Evolutionary conservation across 2,888 invertebrate species (phyloP).

Genomic region (Eristalis pertinax): DNA sequence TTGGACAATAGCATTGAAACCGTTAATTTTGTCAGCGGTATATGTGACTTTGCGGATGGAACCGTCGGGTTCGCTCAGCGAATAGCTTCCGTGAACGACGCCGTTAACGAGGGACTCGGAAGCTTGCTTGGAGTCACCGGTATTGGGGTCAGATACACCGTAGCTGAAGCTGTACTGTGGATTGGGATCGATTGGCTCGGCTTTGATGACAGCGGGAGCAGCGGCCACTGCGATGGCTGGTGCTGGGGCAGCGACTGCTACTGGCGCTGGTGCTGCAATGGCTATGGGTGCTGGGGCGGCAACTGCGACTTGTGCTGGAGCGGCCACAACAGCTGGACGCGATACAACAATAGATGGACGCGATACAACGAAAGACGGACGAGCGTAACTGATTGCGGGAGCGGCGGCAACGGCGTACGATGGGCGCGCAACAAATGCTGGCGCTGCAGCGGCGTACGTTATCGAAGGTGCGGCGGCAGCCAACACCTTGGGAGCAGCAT

Average conservation of each 20-base stretch:
- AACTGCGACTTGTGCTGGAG: conserved; percentile 61
- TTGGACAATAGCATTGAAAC: conserved; percentile 87
- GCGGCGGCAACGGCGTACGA: conserved; percentile 31
- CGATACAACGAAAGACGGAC: conserved; percentile 49
- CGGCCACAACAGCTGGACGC: conserved; percentile 29
- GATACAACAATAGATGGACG: background rate
- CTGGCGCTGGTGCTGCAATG: conserved; percentile 61
- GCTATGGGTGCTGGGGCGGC: conserved; percentile 69
- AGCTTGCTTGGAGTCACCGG: conserved; percentile 84
- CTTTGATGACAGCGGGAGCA: conserved; percentile 73
- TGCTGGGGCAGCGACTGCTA: conserved; percentile 75
- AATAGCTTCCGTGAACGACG: conserved; percentile 86
- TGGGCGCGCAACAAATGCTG: conserved; percentile 46
- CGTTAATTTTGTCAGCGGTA: conserved; percentile 86
- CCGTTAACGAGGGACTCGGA: conserved; percentile 84
- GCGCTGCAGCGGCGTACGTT: conserved; percentile 59
- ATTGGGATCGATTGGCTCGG: conserved; percentile 77
- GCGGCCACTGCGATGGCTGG: conserved; percentile 75
- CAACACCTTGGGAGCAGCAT: conserved; percentile 60
- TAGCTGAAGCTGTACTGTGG: conserved; percentile 87
- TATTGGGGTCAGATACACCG: conserved; percentile 86
- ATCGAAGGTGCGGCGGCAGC: conserved; percentile 58
- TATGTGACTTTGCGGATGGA: conserved; percentile 85
- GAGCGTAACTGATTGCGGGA: conserved; percentile 44
- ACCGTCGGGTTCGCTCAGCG: conserved; percentile 85